Percentiles rank a stretch among this genome's conserved stretches.
Conservation (phyloP, 2,888 invertebrate genomes). For the Nymphalis c-album region DNA sequence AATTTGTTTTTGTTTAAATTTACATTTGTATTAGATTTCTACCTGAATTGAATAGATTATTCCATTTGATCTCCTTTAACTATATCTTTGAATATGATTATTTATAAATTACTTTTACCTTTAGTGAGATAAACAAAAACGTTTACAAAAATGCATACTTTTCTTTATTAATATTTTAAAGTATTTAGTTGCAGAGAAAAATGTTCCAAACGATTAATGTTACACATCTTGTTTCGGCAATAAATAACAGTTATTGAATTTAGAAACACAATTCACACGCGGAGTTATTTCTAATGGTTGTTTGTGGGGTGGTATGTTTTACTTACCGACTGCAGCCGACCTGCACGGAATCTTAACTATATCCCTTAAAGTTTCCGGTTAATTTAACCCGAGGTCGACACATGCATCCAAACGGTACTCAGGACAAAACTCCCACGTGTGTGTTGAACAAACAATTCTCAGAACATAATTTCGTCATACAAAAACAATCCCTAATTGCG, state of each 20-base stretch:
- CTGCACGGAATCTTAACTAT: slow-evolving; percentile 74
- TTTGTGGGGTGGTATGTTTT: slow-evolving; percentile 26
- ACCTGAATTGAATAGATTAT: neutral
- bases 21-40: slow-evolving; percentile 21
- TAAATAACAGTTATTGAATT: slow-evolving; percentile 19
- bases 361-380: slow-evolving; percentile 75
- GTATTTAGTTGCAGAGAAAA: no score
- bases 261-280: slow-evolving; percentile 23
- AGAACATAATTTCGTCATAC: slow-evolving; percentile 70
- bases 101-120: neutral
- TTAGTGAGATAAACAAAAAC: neutral
- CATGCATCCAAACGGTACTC: slow-evolving; percentile 62
- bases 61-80: neutral
- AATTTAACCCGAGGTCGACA: slow-evolving; percentile 74
- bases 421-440: slow-evolving; percentile 71
- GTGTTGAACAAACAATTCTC: slow-evolving; percentile 69
- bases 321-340: slow-evolving; percentile 55
- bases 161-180: no score
- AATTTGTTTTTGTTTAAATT: slow-evolving; percentile 32
- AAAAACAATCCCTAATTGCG: slow-evolving; percentile 72
- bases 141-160: no score
- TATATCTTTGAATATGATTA: neutral
- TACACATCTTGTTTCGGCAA: neutral
- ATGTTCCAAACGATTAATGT: neutral
- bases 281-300: slow-evolving; percentile 19